A percentile compares a stretch with the other conserved stretches of the same genome.
These are phyloP conservation scores for Mormyrops boulengeri DNA, from an alignment of 2,797 vertebrate species.

Conservation along the genomic window DNA sequence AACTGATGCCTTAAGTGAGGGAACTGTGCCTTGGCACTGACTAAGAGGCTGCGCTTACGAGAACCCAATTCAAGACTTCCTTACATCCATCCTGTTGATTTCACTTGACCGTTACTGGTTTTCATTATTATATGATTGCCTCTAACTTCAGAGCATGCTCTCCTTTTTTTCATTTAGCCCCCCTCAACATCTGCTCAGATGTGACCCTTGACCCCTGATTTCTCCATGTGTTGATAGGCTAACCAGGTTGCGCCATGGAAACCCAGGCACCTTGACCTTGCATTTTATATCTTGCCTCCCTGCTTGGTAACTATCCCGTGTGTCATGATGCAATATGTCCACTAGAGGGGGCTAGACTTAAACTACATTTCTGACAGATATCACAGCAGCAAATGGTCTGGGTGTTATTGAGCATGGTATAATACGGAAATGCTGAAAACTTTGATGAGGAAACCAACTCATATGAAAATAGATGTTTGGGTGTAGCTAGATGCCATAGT, in stretches of 20 bases:
- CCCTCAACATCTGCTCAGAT: conserved; percentile 31
- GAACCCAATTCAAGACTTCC: neutral
- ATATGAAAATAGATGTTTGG: neutral
- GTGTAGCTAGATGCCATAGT: conserved; percentile 22
- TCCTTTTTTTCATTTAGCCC: conserved; percentile 21
- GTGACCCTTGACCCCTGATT: conserved; percentile 34
- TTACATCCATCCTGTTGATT: neutral
- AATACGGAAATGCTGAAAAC: neutral
- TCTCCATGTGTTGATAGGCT: conserved; percentile 19
- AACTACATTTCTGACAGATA: neutral
- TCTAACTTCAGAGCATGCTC: neutral
- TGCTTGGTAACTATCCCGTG: neutral
- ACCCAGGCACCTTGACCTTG: neutral
- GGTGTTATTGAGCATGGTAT: neutral
- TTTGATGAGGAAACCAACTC: neutral
- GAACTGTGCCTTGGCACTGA: conserved; percentile 12
- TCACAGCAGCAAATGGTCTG: neutral
- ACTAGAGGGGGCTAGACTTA: neutral
- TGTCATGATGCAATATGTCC: neutral
- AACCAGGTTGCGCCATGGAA: neutral
- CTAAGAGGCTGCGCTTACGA: neutral
- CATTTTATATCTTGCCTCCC: neutral
- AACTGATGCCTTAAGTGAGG: neutral
- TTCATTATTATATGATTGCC: conserved; percentile 5
- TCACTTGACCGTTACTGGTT: neutral